A percentile compares a stretch with the other conserved stretches of the same genome.
phyloP scores from a whole-genome alignment of 2,888 invertebrate genomes.

The Cantharis rustica region DNA sequence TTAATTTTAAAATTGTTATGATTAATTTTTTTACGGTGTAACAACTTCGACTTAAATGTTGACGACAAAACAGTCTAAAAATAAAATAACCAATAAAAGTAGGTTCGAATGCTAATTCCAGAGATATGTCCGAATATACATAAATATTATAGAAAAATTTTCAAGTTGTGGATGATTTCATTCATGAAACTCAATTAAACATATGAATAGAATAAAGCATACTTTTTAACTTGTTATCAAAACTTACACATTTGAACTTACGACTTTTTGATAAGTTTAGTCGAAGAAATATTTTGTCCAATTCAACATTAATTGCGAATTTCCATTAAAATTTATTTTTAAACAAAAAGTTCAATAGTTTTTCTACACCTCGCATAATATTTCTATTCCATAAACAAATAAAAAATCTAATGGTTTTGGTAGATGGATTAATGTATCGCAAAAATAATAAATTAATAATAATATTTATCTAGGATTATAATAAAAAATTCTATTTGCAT shows the following conservation, averaged over 20 bases:
- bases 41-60: too few species aligned
- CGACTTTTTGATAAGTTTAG: not conserved
- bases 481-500: not conserved
- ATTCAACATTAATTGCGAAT: not conserved
- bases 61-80: not conserved
- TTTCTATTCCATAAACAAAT: not conserved
- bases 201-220: not conserved
- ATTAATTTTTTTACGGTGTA: too few species aligned
- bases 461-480: not conserved
- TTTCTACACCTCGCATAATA: not conserved
- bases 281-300: not conserved
- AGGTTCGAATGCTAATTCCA: not conserved
- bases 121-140: not conserved
- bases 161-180: not conserved
- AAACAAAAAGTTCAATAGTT: not conserved
- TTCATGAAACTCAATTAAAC: not conserved
- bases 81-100: not conserved
- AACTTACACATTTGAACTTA: not conserved
- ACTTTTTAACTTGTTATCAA: not conserved
- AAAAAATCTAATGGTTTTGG: not conserved
- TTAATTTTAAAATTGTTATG: not conserved
- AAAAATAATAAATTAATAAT: not conserved
- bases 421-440: constrained; percentile 9
- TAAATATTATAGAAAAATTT: not conserved
- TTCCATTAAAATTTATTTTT: not conserved